Base-by-base conservation (phyloP, 2,797 vertebrate species). In the Sternotherus odoratus region DNA sequence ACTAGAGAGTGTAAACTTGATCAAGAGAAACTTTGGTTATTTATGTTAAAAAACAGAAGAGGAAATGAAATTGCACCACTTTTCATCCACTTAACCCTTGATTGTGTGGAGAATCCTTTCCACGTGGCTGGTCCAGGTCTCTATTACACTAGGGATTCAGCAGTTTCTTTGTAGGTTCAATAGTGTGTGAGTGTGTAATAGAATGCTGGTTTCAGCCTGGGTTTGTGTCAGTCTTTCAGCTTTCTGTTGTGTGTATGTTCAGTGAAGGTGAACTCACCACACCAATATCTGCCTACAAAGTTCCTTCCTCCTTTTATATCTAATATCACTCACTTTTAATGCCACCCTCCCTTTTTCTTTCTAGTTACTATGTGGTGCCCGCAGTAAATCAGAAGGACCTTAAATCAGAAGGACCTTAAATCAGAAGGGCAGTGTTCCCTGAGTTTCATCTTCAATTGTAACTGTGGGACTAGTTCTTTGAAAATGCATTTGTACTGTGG, bases 371-470 rank as follows among this genome's bases (percentile, higher is more conserved):
- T 3, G 3, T 16, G 53, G 78, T 74, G 5, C 49, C 11, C 1
- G 0, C 19, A 13, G 17, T 51, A 80, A 88, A 83, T 69, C 49
- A 86, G 75, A 79, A 69, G 36, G 82, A 82, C 1, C 4, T 56
- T 1, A 0, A 49, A 39, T 49, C 36, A n/a, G 12, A 15, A 1
- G 0, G 33, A 82, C 1, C 4, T 56, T 1, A 0, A 49, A 39
- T 49, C 36, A n/a, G 12, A 15, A 1, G 0, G 33, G n/a, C 7
- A 16, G 12, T 77, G 51, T 77, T 92, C 33, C 23, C 50, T 77
- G 56, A 26, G 69, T 80, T 85, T 21, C 50, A 33, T 57, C 36
- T 8, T 69, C 21, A 28, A 57, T 12, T 11, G 13, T 4, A 78
- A 77, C 2, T 8, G 4, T 63, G 28, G 54, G 79, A 88, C 16